Evolutionary conservation across 2,113 vertebrate genomes (phyloP), one percentile per base, ranked within the genome.

Genomic region (Agelaius phoeniceus): DNA sequence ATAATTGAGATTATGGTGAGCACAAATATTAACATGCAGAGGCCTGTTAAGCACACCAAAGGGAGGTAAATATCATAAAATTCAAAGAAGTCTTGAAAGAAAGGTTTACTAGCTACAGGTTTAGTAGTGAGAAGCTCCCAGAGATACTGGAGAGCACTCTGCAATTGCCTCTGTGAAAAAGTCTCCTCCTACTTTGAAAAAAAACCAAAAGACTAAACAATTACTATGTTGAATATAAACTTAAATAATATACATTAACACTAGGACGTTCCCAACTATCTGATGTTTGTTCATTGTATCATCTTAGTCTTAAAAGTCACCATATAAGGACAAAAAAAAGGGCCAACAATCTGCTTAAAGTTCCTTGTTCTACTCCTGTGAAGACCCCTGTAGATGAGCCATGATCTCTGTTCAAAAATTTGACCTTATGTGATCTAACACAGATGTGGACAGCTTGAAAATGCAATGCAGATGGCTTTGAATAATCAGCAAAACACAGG

Each of bases 351-450:
- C 43, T 63, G 43, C 52, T 89, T 75, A 90, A 94, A 92, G 90
- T 86, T 92, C 85, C 79, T 89, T 90, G 39, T 90, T 83, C 51
- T 48, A 87, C 77, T 84, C 78, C 87, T 84, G 41, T 74, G 90
- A 90, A 87, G 76, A 91, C 80, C 55, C 86, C 46, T 88, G 90
- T 65, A 90, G 71, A 86, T 52, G 63, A 92, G 84, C 59, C 65
- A 65, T 65, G 90, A 87, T 87, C 81, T 94, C 74, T 82, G 27
- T 51, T 89, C 85, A 93, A 78, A 93, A 86, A 96, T 94, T 94
- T 94, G 89, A 93, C 90, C 93, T 87, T 89, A 37, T 26, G 17
- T 88, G 39, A 94, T 80, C 73, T 81, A 88, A 72, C 35, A 89
- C 93, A 96, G 92, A 87, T 97, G 87, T 74, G 72, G 27, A 85